Conservation (phyloP, 2,888 invertebrate species). For the Arctia plantaginis region DNA sequence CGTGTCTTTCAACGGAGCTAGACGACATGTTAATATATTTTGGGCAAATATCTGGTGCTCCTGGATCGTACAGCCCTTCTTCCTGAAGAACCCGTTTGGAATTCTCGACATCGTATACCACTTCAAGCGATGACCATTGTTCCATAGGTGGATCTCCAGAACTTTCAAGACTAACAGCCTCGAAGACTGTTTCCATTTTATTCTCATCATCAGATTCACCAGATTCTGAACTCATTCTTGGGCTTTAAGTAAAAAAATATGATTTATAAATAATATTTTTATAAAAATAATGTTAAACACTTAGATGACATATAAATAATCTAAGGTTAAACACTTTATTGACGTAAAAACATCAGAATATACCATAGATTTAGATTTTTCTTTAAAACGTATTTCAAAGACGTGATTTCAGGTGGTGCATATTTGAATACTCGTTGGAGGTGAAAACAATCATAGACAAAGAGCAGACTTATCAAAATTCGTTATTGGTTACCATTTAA, state of each 20-base stretch:
- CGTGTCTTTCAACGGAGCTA: slow-evolving; percentile 65
- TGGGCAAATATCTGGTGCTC: slow-evolving; percentile 65
- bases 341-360: neutral
- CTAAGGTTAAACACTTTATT: neutral
- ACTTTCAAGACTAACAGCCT: slow-evolving; percentile 54
- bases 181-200: slow-evolving; percentile 27
- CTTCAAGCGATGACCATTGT: slow-evolving; percentile 72
- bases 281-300: neutral
- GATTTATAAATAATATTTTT: neutral
- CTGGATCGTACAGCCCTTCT: slow-evolving; percentile 60
- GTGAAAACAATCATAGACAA: too few relatives aligned
- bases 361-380: neutral
- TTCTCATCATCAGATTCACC: neutral
- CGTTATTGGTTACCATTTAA: too few relatives aligned
- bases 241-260: neutral
- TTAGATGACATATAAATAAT: neutral
- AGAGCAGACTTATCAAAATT: too few relatives aligned
- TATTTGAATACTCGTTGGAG: too few relatives aligned
- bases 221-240: slow-evolving; percentile 3
- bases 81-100: slow-evolving; percentile 52
- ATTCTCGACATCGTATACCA: slow-evolving; percentile 44
- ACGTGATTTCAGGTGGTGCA: neutral
- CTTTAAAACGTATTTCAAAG: neutral
- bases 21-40: slow-evolving; percentile 63
- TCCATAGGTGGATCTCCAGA: slow-evolving; percentile 71